Evolutionary conservation across 2,888 invertebrate genomes (phyloP), one percentile per base, ranked within the genome.

Genomic region (Altica lythri): DNA sequence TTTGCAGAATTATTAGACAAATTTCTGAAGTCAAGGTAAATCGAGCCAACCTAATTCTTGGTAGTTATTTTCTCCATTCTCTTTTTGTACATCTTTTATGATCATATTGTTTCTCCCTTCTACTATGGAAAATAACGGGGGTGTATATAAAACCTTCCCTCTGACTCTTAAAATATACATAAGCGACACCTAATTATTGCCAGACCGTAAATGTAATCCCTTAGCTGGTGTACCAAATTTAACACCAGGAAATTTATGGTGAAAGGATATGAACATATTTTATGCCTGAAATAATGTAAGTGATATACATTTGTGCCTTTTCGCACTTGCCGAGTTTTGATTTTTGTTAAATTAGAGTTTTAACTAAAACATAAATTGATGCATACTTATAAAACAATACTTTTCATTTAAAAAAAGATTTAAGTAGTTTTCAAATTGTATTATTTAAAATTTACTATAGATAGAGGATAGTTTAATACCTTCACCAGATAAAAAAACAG

Each of bases 181-280:
- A 62, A 62, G 59, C 64, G 59, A 67, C 67, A 67, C 65, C 68
- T 68, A 67, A 69, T 68, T 68, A 69, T 69, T 66, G 65, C 65
- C 59, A 63, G 63, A 61, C 61, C 65, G 64, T 68, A 66, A 67
- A 63, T 62, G 64, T 67, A 68, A 68, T 68, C 66, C 67, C 66
- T 64, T 55, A 60, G 65, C 64, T 55, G 59, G 66, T 58, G 66
- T 63, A 63, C 65, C 65, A 61, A 69, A 68, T 67, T 68, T 66
- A 59, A 59, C 58, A 55, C 62, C 61, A 61, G 49, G 52, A 55
- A 59, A 55, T 61, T 61, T 61, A 57, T 53, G 51, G 42, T 17
- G 47, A 48, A 50, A 49, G 43, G 51, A 46, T 53, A 46, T 47
- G 47, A 47, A 47, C 16, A 17, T 27, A 37, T 35, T 47, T 47